Evolutionary conservation across 2,797 vertebrate genomes (phyloP).

Genomic region (Knipowitschia caucasica): DNA sequence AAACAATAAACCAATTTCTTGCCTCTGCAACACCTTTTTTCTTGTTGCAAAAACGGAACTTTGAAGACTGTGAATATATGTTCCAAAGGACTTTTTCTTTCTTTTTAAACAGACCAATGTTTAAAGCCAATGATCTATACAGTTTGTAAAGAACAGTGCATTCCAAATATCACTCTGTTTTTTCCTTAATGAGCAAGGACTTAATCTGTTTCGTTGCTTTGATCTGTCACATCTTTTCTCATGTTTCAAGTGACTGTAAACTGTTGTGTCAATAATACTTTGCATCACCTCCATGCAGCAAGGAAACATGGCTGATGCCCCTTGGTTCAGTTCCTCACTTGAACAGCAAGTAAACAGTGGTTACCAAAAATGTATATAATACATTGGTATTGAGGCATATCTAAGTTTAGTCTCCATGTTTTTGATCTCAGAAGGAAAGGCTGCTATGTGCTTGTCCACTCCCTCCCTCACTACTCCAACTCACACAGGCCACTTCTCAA

Average conservation of each 20-base stretch:
- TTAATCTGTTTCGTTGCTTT: slow-evolving; percentile 73
- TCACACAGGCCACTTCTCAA: slow-evolving; percentile 61
- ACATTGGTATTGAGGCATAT: slow-evolving; percentile 80
- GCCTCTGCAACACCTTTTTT: slow-evolving; percentile 79
- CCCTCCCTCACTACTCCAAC: slow-evolving; percentile 61
- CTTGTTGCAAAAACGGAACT: slow-evolving; percentile 96
- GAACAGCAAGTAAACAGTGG: slow-evolving; percentile 77
- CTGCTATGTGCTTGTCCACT: slow-evolving; percentile 60
- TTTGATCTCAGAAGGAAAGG: slow-evolving; percentile 76
- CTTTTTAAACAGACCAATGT: slow-evolving; percentile 82
- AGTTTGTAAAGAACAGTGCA: slow-evolving; percentile 86
- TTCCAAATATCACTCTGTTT: slow-evolving; percentile 82
- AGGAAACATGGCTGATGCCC: slow-evolving; percentile 68
- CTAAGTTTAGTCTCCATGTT: slow-evolving; percentile 71
- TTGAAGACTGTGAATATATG: slow-evolving; percentile 95
- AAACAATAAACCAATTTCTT: slow-evolving; percentile 87
- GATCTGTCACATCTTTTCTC: slow-evolving; percentile 67
- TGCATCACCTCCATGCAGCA: slow-evolving; percentile 67
- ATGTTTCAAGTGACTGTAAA: slow-evolving; percentile 78
- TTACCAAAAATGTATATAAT: slow-evolving; percentile 84
- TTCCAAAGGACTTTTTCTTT: slow-evolving; percentile 86
- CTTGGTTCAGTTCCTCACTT: slow-evolving; percentile 74
- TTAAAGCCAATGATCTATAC: slow-evolving; percentile 85
- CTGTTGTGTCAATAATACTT: slow-evolving; percentile 79
- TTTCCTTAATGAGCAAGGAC: slow-evolving; percentile 82